A percentile compares a stretch with the other conserved stretches of the same genome.
phyloP scores from a whole-genome alignment of 2,113 vertebrate species.

The Sylvilagus bachmani region DNA sequence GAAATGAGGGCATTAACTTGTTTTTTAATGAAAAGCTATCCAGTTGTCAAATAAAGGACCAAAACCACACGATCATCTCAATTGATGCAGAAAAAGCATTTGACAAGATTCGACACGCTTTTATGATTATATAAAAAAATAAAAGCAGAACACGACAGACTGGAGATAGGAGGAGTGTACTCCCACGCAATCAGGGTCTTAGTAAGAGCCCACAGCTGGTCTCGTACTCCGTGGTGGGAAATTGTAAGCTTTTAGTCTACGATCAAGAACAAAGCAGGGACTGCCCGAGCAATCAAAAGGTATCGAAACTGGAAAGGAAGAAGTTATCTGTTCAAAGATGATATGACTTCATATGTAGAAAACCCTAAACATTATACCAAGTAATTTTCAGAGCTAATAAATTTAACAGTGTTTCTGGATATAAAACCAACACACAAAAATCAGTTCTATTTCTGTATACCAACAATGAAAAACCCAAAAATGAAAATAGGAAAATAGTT shows the following conservation, averaged over 20 bases:
- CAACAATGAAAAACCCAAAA: not conserved
- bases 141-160: not conserved
- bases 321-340: not conserved
- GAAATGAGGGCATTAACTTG: constrained; percentile 1
- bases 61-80: not conserved
- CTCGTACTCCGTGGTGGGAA: not conserved
- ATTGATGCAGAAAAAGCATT: not conserved
- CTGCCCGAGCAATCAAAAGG: not conserved
- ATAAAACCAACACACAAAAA: not conserved
- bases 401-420: not conserved
- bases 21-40: not conserved
- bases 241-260: not conserved
- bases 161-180: not conserved
- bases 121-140: not conserved
- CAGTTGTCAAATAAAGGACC: not conserved
- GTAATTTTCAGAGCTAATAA: not conserved
- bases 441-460: not conserved
- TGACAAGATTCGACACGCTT: not conserved
- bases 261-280: not conserved
- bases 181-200: not conserved
- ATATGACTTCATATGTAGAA: not conserved
- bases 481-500: not conserved
- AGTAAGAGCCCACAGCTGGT: not conserved
- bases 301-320: not conserved
- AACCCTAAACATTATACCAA: not conserved